Base-by-base conservation (phyloP, 2,888 invertebrate genomes). In the Stenoptilia bipunctidactyla region DNA sequence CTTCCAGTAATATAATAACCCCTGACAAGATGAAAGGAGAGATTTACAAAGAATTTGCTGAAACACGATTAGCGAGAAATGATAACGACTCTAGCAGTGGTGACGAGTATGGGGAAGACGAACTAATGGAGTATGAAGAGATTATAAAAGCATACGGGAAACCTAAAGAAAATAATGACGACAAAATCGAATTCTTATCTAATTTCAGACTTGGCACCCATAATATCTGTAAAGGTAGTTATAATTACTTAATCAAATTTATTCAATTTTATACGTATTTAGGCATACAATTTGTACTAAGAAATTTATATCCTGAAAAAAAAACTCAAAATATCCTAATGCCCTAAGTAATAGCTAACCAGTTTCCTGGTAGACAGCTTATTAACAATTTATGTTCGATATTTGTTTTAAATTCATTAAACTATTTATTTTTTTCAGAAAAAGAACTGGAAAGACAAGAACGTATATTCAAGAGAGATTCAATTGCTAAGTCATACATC, bases 131-230 rank as follows among this genome's bases (percentile, higher is more conserved):
- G 46, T 86, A 87, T 45, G 59, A 66, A 34, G 50, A 56, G 65
- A 86, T 90, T 15, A 87, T 86, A 36, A 84, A 86, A 47, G 86
- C 68, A 35, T 79, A 60, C 45, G 56, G 58, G 35, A 44, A 48
- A 75, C 41, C 30, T 2, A 37, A 80, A 75, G 42, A 85, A 13
- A 83, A 85, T 47, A 70, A 82, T 20, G 73, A 79, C 37, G 54
- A 47, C 2, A 72, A 91, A 59, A 60, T 86, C 12, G 71, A 86
- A 12, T 91, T 91, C 60, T 73, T 91, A 39, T 82, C 87, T 15
- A 75, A 85, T 49, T 87, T 91, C 46, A 87, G 84, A 38, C 66
- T 91, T 43, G 89, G 88, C 5, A 88, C 90, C n/a, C 79, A 83
- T 40, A 71, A 75, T 38, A 73, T 64, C 46, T 87, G 73, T 52